Conservation (phyloP, 2,888 invertebrate genomes). For the Anodontia alba region DNA sequence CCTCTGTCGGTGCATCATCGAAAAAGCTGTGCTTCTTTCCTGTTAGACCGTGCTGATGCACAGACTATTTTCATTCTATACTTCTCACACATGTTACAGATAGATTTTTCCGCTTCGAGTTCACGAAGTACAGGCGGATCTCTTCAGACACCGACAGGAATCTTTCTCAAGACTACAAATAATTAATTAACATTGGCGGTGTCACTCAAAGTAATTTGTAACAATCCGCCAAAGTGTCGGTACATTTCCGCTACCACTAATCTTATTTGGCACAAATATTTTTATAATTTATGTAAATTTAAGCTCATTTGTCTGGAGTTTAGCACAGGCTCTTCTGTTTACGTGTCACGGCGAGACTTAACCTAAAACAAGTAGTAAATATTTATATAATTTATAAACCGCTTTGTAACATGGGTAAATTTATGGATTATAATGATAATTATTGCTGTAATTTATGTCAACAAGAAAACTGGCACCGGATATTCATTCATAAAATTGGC, state of each 20-base stretch:
- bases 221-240: not conserved
- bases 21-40: no score
- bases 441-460: not conserved
- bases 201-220: not conserved
- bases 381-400: constrained; percentile 1
- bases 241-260: not conserved
- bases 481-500: not conserved
- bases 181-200: not conserved
- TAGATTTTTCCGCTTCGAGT: no score
- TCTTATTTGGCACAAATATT: constrained; percentile 8
- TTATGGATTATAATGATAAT: not conserved
- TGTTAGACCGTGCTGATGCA: no score
- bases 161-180: no score
- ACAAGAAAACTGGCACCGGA: not conserved
- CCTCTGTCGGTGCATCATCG: no score
- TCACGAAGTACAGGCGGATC: no score
- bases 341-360: constrained; percentile 1
- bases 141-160: no score
- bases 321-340: not conserved
- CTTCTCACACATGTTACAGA: no score
- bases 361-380: not conserved
- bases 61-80: no score
- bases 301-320: not conserved
- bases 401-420: not conserved
- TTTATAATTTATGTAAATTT: constrained; percentile 13